Evolutionary conservation across 2,113 vertebrate species (phyloP).

Genomic region (Andinoacara biseriatus): DNA sequence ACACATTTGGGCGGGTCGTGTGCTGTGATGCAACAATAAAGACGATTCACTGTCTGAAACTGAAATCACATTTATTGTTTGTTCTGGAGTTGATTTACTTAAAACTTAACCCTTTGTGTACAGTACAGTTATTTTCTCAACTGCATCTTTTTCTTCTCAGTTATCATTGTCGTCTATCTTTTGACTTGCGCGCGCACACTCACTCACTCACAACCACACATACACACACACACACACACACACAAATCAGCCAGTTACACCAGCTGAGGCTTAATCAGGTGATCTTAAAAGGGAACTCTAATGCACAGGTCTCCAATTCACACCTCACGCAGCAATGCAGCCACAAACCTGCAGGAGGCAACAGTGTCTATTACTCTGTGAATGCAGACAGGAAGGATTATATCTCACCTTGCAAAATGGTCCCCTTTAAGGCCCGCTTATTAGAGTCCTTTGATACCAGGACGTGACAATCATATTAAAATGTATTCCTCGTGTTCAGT

Average conservation of each 20-base stretch:
- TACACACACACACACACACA: constrained; percentile 7
- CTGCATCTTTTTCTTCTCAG: constrained; percentile 50
- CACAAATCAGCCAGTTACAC: constrained; percentile 59
- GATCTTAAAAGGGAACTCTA: constrained; percentile 55
- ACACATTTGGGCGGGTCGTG: background rate
- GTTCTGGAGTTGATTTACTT: constrained; percentile 78
- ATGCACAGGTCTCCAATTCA: constrained; percentile 12
- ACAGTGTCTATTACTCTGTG: constrained; percentile 18
- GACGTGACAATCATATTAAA: constrained; percentile 60
- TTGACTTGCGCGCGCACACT: constrained; percentile 18
- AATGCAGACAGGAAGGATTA: constrained; percentile 26
- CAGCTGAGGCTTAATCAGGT: constrained; percentile 57
- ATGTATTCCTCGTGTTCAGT: constrained; percentile 30
- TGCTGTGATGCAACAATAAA: background rate
- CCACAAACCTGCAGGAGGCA: constrained; percentile 27
- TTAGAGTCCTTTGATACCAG: constrained; percentile 68
- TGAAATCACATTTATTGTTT: constrained; percentile 86
- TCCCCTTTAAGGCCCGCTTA: constrained; percentile 57
- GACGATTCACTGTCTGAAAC: constrained; percentile 38
- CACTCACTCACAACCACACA: constrained; percentile 13
- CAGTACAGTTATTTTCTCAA: constrained; percentile 64
- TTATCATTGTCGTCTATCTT: constrained; percentile 31
- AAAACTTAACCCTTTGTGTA: constrained; percentile 74
- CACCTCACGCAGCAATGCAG: constrained; percentile 34
- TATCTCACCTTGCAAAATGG: constrained; percentile 34